phyloP scores from a whole-genome alignment of 2,797 vertebrate species.

The Dicrostonyx torquatus region DNA sequence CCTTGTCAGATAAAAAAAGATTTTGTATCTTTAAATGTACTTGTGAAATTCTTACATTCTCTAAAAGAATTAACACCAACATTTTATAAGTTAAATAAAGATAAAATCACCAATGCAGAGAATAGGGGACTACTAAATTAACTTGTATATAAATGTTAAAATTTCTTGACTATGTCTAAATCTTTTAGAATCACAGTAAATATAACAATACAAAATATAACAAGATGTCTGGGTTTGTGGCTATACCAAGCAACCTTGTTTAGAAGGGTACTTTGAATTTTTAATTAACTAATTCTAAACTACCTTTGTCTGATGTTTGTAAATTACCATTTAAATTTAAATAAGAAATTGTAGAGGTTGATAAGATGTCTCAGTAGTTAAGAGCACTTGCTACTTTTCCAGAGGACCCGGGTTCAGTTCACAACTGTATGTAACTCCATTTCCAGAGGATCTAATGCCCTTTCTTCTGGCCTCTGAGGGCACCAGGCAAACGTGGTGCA shows the following conservation, averaged over 20 bases:
- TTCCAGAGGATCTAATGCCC: neutral
- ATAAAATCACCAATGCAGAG: constrained; percentile 30
- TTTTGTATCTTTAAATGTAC: constrained; percentile 43
- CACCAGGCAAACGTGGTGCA: neutral
- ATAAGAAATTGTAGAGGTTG: neutral
- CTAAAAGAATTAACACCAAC: constrained; percentile 50
- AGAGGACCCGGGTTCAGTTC: neutral
- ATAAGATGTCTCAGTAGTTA: neutral
- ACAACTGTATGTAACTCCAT: neutral
- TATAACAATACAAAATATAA: constrained; percentile 10
- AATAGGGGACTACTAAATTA: constrained; percentile 30
- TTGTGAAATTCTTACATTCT: constrained; percentile 49
- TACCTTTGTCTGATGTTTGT: neutral
- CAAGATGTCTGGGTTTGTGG: constrained; percentile 23
- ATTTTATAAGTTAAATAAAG: constrained; percentile 33
- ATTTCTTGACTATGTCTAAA: constrained; percentile 34
- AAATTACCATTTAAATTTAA: constrained; percentile 17
- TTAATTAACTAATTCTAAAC: constrained; percentile 51
- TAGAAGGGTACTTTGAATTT: constrained; percentile 37
- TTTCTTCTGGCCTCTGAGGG: neutral
- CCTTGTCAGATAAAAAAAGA: constrained; percentile 5
- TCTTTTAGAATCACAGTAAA: constrained; percentile 50
- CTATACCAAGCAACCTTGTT: neutral
- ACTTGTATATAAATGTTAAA: constrained; percentile 61
- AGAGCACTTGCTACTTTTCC: neutral